phyloP scores from a whole-genome alignment of 2,888 invertebrate genomes.

The Galerucella nymphaeae region DNA sequence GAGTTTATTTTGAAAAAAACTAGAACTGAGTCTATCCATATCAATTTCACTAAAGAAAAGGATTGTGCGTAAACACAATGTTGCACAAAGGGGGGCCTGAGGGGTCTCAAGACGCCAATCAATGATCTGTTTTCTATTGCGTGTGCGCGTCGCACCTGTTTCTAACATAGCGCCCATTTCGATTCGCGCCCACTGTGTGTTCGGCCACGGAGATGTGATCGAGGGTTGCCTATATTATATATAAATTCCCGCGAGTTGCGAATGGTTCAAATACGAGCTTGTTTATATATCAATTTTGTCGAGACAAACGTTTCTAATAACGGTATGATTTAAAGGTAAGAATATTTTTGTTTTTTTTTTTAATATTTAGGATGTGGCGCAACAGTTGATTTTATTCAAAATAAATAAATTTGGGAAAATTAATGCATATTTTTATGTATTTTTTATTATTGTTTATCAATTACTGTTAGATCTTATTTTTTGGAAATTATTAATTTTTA shows the following conservation, averaged over 20 bases:
- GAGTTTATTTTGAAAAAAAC: not conserved
- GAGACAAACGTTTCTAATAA: not conserved
- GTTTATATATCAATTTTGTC: conserved; percentile 2
- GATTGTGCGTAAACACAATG: conserved; percentile 55
- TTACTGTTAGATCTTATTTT: too few relatives aligned
- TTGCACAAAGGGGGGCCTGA: conserved; percentile 48
- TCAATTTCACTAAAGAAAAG: conserved; percentile 35
- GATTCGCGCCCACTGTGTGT: conserved; percentile 20
- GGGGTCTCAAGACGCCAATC: conserved; percentile 59
- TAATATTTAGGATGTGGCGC: not conserved
- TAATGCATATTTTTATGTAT: not conserved
- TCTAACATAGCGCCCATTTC: conserved; percentile 31
- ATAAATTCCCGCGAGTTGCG: conserved; percentile 12
- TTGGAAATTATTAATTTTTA: too few relatives aligned
- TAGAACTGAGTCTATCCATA: not conserved
- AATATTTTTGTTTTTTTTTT: conserved; percentile 3
- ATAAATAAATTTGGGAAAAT: not conserved
- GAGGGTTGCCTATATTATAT: conserved; percentile 13
- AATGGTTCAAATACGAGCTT: conserved; percentile 1
- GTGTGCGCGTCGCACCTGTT: conserved; percentile 62
- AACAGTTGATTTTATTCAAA: not conserved
- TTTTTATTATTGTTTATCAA: not conserved
- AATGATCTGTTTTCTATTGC: conserved; percentile 58
- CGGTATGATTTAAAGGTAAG: conserved; percentile 14
- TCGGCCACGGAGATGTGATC: conserved; percentile 28